Percentiles rank a stretch among this genome's conserved stretches.
Conservation (phyloP, 2,113 vertebrate species). For the Crypturellus undulatus region DNA sequence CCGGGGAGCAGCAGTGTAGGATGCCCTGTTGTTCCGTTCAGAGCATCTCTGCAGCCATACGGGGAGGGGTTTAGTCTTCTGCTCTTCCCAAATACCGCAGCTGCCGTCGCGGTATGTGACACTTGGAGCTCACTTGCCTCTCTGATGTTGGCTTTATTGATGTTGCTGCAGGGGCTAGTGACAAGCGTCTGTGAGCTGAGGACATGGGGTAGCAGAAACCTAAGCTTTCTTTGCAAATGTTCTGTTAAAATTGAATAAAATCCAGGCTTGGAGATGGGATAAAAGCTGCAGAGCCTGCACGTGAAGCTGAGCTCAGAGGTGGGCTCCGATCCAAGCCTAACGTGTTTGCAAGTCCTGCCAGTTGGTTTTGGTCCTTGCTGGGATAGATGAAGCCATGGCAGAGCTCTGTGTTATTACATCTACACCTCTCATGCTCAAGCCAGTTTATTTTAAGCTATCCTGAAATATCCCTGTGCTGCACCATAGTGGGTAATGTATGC, state of each 20-base stretch:
- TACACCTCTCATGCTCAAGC: slow-evolving; percentile 15
- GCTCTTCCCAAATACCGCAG: background rate
- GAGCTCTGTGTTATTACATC: slow-evolving; percentile 4
- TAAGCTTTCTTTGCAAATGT: background rate
- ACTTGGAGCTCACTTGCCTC: background rate
- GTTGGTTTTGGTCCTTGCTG: background rate
- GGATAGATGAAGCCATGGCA: background rate
- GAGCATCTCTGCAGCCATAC: fast-evolving
- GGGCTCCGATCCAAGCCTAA: background rate
- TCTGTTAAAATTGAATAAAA: background rate
- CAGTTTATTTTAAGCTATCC: slow-evolving; percentile 62
- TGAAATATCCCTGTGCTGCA: background rate
- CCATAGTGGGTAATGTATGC: slow-evolving; percentile 38
- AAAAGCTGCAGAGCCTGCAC: background rate
- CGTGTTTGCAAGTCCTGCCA: background rate
- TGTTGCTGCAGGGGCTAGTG: background rate
- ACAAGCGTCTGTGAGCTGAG: background rate
- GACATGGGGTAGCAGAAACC: background rate
- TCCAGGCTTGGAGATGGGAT: background rate
- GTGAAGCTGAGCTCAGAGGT: background rate
- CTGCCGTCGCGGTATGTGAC: background rate
- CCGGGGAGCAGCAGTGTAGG: background rate
- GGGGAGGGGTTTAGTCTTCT: background rate
- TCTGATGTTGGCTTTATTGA: background rate
- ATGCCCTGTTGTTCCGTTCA: background rate